Percentiles rank a stretch among this genome's conserved stretches.
These are phyloP conservation scores for Vireo altiloquus DNA, from an alignment of 2,113 vertebrate genomes.

Conservation along the genomic window DNA sequence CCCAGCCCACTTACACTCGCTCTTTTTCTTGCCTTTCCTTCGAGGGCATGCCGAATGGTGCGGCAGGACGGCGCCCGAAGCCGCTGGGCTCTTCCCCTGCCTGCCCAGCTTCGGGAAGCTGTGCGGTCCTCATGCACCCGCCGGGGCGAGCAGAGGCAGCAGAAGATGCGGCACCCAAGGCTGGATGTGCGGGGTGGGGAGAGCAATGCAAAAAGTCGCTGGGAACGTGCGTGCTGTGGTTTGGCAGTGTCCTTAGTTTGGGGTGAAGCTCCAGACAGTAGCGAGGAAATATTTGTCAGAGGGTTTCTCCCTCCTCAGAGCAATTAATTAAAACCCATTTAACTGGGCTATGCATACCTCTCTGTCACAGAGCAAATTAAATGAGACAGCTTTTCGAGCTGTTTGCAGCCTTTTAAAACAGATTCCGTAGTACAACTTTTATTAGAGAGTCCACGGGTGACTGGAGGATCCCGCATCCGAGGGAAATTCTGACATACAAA, in stretches of 20 bases:
- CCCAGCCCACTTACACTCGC: too few species aligned
- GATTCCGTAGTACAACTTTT: background rate
- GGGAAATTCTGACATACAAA: background rate
- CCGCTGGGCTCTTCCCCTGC: background rate
- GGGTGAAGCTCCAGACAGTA: background rate
- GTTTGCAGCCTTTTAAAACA: accelerated
- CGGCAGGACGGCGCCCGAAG: background rate
- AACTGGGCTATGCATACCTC: too few species aligned
- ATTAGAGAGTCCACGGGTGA: background rate
- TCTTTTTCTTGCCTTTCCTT: too few species aligned
- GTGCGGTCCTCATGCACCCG: background rate
- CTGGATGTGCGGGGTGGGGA: accelerated
- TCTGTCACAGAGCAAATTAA: background rate
- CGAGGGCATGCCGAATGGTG: too few species aligned
- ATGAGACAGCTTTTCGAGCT: background rate
- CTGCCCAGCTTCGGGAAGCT: background rate
- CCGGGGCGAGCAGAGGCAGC: background rate
- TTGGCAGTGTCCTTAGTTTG: background rate
- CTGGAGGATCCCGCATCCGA: too few species aligned
- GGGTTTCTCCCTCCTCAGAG: background rate
- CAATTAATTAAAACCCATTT: background rate
- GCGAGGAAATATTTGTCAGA: background rate
- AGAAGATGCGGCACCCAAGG: accelerated
- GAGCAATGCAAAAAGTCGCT: accelerated
- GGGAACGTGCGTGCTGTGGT: background rate